Evolutionary conservation across 2,797 vertebrate genomes (phyloP), one percentile per base, ranked within the genome.

Genomic region (Diglossa cyanea): DNA sequence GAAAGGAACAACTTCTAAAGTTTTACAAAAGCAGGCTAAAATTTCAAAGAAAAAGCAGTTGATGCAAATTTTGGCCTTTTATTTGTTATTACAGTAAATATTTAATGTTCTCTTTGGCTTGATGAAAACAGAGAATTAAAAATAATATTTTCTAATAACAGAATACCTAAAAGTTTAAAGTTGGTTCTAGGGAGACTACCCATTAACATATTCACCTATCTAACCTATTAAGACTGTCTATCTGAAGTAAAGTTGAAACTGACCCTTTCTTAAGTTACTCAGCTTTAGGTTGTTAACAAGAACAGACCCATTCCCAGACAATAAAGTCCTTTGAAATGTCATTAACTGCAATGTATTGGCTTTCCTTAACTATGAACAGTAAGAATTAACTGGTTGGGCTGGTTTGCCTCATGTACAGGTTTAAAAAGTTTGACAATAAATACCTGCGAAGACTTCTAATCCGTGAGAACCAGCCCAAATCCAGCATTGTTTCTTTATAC

Each of bases 401-500:
- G 47, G 15, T 94, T 90, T 96, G 44, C 86, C 51, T 96, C 45
- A 78, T 9, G 9, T 23, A 88, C 93, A 99, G 99, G 96, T 99
- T 99, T 96, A 98, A 99, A 96, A 98, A 98, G 95, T 99, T 99
- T 83, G 99, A 99, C 98, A 98, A 98, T 93, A 98, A 97, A 67
- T 97, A 99, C 74, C 95, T 99, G 88, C 97, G 99, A 53, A 98
- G 97, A 97, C 98, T 99, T 95, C 97, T 99, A 90, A 99, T 99
- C 88, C 98, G 98, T 72, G 99, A 99, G 97, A 98, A 97, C 95
- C 98, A 98, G 65, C 98, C 99, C 3, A 99, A 99, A 97, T 99
- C 99, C 33, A 99, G 99, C 85, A 99, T 99, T 10, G 99, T 99
- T 87, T 98, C 99, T 9, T 94, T 99, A 23, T 99, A 99, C 93